phyloP scores from a whole-genome alignment of 37 sponge, comb jelly and placozoan genomes.

The Beroe forskalii region DNA sequence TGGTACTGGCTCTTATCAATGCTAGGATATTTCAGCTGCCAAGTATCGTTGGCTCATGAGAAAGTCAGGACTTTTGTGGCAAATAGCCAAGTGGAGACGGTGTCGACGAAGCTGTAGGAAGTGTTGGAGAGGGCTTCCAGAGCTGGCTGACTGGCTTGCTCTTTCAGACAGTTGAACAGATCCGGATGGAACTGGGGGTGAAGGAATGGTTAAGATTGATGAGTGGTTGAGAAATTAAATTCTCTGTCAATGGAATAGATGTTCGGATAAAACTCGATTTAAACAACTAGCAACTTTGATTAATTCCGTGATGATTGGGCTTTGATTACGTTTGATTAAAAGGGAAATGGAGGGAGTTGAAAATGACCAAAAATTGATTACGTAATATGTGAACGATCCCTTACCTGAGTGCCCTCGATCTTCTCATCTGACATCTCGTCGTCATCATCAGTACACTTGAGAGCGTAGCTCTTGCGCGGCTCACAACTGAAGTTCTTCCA shows the following conservation, averaged over 20 bases:
- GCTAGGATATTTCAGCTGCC: too few relatives aligned
- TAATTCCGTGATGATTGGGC: too few relatives aligned
- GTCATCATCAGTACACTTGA: conserved; percentile 61
- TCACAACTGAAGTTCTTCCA: conserved; percentile 66
- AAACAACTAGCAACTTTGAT: too few relatives aligned
- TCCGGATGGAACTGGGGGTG: conserved; percentile 59
- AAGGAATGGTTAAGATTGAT: not conserved
- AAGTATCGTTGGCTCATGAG: conserved; percentile 71
- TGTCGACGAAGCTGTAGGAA: conserved; percentile 70
- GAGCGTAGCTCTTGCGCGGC: conserved; percentile 17
- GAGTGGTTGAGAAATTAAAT: not conserved
- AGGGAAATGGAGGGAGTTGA: not conserved
- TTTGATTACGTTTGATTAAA: too few relatives aligned
- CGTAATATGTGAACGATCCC: too few relatives aligned
- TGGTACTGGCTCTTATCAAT: too few relatives aligned
- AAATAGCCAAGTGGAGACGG: conserved; percentile 72
- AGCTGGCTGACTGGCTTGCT: not conserved
- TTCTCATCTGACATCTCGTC: conserved; percentile 57
- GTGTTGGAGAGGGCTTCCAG: conserved; percentile 53
- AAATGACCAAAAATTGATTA: not conserved
- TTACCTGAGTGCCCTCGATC: conserved; percentile 57
- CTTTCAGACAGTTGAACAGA: conserved; percentile 49
- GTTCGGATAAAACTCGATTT: too few relatives aligned
- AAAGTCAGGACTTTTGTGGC: conserved; percentile 71
- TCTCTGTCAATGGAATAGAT: too few relatives aligned